Base-by-base conservation (phyloP, 2,888 invertebrate genomes). In the Stramonita haemastoma region DNA sequence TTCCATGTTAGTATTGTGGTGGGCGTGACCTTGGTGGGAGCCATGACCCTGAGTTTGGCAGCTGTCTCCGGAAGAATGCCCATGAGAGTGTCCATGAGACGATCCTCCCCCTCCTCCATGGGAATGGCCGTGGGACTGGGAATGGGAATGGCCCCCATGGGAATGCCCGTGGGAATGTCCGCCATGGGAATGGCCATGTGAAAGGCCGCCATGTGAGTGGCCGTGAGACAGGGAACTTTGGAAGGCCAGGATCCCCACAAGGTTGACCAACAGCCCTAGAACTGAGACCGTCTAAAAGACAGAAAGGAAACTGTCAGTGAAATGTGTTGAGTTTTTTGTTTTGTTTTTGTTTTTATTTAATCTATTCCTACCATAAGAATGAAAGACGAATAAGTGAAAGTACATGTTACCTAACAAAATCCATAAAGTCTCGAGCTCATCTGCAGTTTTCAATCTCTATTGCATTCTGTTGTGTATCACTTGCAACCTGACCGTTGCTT, bases 191-290 rank as follows among this genome's bases (percentile, higher is more conserved):
- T 95, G 95, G n/a, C 95, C 95, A 92, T 96, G 95, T 85, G 95
- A 94, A 90, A 95, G 95, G 77, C 93, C 94, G 32, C 93, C 93
- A 92, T 95, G 95, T 57, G 94, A 92, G 92, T 96, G 96, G 34
- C 95, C 93, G 93, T 96, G 95, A 87, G 93, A 93, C 91, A 94
- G 94, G 77, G 91, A 93, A 90, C 94, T 93, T 91, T 93, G 91
- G 93, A 97, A 97, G 36, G 96, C 96, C 91, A 96, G 96, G 92
- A 97, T 97, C 83, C 97, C 97, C 90, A 97, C 95, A 57, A 97
- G 93, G 93, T 97, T 97, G 32, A 97, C 97, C 66, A 96, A 91
- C 13, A 97, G 94, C 36, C 97, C 97, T 81, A 96, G 94, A 4
- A 97, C 96, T 2, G 97, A 97, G 2, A 97, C 97, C 34, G 96